Conservation (phyloP, 2,797 vertebrate species). For the Chaetophractus vellerosus region DNA sequence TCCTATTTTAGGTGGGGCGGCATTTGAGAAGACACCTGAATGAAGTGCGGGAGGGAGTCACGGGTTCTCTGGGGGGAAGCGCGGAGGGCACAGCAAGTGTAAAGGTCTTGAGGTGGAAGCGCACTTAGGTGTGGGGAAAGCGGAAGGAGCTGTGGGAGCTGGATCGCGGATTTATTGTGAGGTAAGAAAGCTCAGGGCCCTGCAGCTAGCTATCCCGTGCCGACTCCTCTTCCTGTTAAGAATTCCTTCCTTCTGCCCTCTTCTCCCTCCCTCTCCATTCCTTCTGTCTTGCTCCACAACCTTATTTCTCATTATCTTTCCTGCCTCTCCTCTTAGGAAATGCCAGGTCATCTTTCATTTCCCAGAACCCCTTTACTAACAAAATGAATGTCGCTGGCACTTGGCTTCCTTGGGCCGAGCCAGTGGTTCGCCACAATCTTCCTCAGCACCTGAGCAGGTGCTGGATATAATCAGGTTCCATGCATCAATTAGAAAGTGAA, state of each 20-base stretch:
- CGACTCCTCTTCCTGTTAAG: background rate
- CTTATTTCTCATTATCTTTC: slow-evolving; percentile 15
- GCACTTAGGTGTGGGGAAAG: background rate
- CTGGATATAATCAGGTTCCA: background rate
- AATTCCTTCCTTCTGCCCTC: background rate
- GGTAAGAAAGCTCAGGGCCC: background rate
- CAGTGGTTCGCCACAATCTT: background rate
- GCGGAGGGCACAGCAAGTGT: too few species aligned
- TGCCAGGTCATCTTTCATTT: slow-evolving; percentile 22
- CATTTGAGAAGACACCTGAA: background rate
- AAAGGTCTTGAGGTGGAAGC: background rate
- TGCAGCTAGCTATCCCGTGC: background rate
- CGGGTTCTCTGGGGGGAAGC: background rate
- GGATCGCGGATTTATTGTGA: accelerated
- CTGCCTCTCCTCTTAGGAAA: slow-evolving; percentile 45
- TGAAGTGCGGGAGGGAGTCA: background rate
- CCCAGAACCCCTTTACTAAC: slow-evolving; percentile 32
- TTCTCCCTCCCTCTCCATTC: too few species aligned
- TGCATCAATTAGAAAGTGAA: background rate
- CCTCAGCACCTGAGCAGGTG: background rate
- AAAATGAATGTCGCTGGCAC: slow-evolving; percentile 42
- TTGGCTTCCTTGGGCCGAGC: slow-evolving; percentile 32
- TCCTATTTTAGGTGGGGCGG: background rate
- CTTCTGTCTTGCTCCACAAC: background rate
- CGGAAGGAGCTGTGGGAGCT: background rate